Evolutionary conservation across 2,888 invertebrate genomes (phyloP).

Genomic region (Lepidochitona cinerea): DNA sequence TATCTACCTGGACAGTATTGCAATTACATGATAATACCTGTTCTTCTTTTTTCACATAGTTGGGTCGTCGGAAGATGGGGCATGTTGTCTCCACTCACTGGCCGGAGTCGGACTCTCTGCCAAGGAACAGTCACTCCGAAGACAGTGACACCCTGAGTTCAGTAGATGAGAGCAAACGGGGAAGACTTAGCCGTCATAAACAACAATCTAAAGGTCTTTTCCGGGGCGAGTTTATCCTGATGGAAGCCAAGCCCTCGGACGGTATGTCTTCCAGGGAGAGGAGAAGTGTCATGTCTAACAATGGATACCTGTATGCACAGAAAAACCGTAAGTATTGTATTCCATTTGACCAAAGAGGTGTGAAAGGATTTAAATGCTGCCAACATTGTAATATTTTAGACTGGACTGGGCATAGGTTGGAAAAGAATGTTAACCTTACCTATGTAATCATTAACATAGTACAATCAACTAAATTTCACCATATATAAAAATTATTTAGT

Average conservation of each 20-base stretch:
- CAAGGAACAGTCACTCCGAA: neutral
- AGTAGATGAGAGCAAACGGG: neutral
- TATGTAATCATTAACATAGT: too few relatives aligned
- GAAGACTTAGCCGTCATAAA: neutral
- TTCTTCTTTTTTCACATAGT: neutral
- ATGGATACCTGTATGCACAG: conserved; percentile 31
- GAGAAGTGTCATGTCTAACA: conserved; percentile 4
- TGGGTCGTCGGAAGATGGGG: conserved; percentile 25
- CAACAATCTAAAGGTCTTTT: conserved; percentile 19
- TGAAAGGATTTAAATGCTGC: too few relatives aligned
- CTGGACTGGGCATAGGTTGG: too few relatives aligned
- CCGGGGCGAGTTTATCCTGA: conserved; percentile 32
- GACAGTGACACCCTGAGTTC: neutral
- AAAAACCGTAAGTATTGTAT: conserved; percentile 34
- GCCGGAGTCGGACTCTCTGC: neutral
- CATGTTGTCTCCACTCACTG: conserved; percentile 19
- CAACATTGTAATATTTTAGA: too few relatives aligned
- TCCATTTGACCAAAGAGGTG: too few relatives aligned
- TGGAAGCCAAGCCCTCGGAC: conserved; percentile 20
- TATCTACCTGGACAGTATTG: too few relatives aligned
- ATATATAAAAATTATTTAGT: too few relatives aligned
- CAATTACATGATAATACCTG: too few relatives aligned
- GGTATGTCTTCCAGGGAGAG: conserved; percentile 6
- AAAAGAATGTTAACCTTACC: too few relatives aligned
- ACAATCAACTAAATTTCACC: too few relatives aligned